Conservation (phyloP, 1,140 invertebrate species). For the Manduca sexta region DNA sequence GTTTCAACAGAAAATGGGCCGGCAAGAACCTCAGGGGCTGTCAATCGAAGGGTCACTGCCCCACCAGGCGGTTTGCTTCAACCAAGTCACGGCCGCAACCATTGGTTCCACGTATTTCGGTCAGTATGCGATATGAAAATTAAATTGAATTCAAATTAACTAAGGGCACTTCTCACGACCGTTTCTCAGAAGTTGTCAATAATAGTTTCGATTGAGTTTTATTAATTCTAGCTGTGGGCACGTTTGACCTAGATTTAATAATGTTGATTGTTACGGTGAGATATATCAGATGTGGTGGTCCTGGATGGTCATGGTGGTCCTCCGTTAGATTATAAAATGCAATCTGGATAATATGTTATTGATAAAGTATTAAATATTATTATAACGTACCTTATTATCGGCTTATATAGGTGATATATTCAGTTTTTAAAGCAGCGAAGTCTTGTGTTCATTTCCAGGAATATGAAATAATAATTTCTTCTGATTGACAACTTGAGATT, state of each 20-base stretch:
- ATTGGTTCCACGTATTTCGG: conserved; percentile 60
- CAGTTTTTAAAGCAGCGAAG: no score
- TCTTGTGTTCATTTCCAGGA: no score
- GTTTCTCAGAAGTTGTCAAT: conserved; percentile 36
- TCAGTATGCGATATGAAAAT: conserved; percentile 59
- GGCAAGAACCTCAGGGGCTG: conserved; percentile 39
- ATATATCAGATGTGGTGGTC: no score
- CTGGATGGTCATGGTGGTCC: no score
- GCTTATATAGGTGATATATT: no score
- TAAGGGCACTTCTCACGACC: conserved; percentile 34
- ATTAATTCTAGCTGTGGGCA: not conserved
- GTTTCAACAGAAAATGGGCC: conserved; percentile 56
- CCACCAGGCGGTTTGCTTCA: conserved; percentile 31
- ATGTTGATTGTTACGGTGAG: no score
- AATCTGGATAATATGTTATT: no score
- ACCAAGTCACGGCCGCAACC: conserved; percentile 45
- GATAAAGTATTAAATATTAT: no score
- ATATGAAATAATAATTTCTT: no score
- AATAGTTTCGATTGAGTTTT: conserved; percentile 24
- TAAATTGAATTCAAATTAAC: conserved; percentile 35
- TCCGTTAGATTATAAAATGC: no score
- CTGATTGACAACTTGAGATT: no score
- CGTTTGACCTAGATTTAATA: not conserved
- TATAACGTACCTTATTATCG: no score
- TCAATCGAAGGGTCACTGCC: conserved; percentile 42